Evolutionary conservation across 2,113 vertebrate genomes (phyloP), one percentile per base, ranked within the genome.

Genomic region (Crotophaga sulcirostris): DNA sequence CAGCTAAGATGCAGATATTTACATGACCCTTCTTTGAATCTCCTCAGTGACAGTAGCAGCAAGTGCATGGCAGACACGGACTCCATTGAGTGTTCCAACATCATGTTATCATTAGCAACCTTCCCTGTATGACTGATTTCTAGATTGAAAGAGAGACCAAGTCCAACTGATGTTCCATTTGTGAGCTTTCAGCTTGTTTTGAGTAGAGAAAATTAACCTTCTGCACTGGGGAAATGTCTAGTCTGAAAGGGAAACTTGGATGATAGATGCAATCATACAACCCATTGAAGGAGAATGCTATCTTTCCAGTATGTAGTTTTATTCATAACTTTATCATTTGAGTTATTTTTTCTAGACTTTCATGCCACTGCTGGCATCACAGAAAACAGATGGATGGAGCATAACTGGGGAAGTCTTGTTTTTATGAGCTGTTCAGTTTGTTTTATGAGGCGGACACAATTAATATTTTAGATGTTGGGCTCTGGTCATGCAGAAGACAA

Each of bases 41-140:
- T 44, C 21, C 24, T 38, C 55, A 29, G 2, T 20, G 63, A 24
- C 0, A 47, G n/a, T 0, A 36, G 16, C n/a, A 67, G 23, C 11
- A 36, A 38, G 3, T 16, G 8, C 33, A 20, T 28, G 31, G 34
- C 28, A 78, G 40, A 49, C 20, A 9, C 5, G 42, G 25, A 42
- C 26, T 42, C 4, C 28, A 11, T 1, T 33, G 23, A n/a, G 23
- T 28, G 5, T 18, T 56, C 26, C 55, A 23, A 23, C 4, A 75
- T n/a, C n/a, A n/a, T 9, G 13, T 33, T 52, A 16, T 38, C 11
- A 59, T 60, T 52, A 60, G 21, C 11, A 2, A 60, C 7, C 23
- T 33, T 68, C 78, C 33, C 25, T 52, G 2, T 7, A 18, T 36
- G 15, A 55, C 20, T 10, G 0, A n/a, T 40, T 51, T 34, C 34